phyloP scores from a whole-genome alignment of 2,888 invertebrate species.

The Pseudolycoriella hygida region DNA sequence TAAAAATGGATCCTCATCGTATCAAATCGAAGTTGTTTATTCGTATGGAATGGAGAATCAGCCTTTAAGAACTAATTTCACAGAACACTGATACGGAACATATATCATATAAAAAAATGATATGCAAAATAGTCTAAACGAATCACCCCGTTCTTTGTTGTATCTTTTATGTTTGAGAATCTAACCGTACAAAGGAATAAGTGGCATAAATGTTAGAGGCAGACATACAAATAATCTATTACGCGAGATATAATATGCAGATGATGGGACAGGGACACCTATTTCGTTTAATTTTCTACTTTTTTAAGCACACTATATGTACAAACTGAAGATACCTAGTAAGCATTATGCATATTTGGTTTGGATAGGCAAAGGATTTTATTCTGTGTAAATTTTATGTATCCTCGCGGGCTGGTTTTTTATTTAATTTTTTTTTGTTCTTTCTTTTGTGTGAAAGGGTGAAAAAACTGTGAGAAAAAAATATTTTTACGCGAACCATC shows the following conservation, averaged over 20 bases:
- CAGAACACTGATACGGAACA: too few relatives aligned
- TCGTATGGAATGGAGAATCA: too few relatives aligned
- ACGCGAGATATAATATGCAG: constrained; percentile 3
- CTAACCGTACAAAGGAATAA: too few relatives aligned
- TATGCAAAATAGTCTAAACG: too few relatives aligned
- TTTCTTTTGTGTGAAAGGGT: neutral
- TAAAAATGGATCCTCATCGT: too few relatives aligned
- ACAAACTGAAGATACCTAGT: neutral
- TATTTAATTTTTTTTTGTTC: constrained; percentile 2
- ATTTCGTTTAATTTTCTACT: neutral
- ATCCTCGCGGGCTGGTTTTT: constrained; percentile 4
- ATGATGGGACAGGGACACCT: constrained; percentile 4
- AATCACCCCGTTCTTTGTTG: too few relatives aligned
- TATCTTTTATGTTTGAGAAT: too few relatives aligned
- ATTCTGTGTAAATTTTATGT: neutral
- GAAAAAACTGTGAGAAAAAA: constrained; percentile 3
- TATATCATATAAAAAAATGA: too few relatives aligned
- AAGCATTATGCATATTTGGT: neutral
- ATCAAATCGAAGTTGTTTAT: too few relatives aligned
- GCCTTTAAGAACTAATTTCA: too few relatives aligned
- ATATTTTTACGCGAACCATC: constrained; percentile 1
- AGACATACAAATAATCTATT: constrained; percentile 1
- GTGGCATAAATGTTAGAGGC: too few relatives aligned
- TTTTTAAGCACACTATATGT: neutral
- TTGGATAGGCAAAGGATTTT: neutral